Conservation (phyloP, 2,888 invertebrate species). For the Amblyjoppa fuscipennis region DNA sequence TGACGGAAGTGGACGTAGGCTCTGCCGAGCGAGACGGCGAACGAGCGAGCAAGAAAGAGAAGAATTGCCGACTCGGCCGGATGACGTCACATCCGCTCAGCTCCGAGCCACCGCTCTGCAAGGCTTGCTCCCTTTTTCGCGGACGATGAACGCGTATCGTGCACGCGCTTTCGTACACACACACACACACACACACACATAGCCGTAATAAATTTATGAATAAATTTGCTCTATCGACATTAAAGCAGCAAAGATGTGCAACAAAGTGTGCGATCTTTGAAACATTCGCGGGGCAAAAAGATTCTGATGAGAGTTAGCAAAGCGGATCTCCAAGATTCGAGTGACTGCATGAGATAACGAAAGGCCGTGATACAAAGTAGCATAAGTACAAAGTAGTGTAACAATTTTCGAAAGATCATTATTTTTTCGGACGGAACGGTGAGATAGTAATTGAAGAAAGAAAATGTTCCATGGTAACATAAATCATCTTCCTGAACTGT, state of each 20-base stretch:
- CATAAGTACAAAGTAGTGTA: not conserved
- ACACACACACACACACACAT: not conserved
- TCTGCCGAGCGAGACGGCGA: conserved; percentile 53
- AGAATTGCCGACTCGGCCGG: conserved; percentile 63
- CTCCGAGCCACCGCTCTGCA: conserved; percentile 63
- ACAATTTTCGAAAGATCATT: not conserved
- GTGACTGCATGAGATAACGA: not conserved
- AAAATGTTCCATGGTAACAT: not conserved
- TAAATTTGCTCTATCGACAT: conserved; percentile 5
- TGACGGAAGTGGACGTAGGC: conserved; percentile 75
- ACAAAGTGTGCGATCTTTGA: conserved; percentile 9
- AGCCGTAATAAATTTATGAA: not conserved
- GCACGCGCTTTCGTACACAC: conserved; percentile 38
- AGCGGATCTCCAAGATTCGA: conserved; percentile 50
- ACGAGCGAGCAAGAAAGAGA: conserved; percentile 50
- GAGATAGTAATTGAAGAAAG: not conserved
- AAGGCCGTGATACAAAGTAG: too few relatives aligned
- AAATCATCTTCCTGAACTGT: not conserved
- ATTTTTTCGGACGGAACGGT: not conserved
- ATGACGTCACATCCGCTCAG: conserved; percentile 80
- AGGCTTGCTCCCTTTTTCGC: conserved; percentile 67
- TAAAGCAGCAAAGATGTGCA: conserved; percentile 19
- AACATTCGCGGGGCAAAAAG: conserved; percentile 34
- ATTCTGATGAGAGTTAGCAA: conserved; percentile 57
- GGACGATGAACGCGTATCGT: conserved; percentile 54